Base-by-base conservation (phyloP, 2,797 vertebrate genomes). In the Sandelia bainsii region DNA sequence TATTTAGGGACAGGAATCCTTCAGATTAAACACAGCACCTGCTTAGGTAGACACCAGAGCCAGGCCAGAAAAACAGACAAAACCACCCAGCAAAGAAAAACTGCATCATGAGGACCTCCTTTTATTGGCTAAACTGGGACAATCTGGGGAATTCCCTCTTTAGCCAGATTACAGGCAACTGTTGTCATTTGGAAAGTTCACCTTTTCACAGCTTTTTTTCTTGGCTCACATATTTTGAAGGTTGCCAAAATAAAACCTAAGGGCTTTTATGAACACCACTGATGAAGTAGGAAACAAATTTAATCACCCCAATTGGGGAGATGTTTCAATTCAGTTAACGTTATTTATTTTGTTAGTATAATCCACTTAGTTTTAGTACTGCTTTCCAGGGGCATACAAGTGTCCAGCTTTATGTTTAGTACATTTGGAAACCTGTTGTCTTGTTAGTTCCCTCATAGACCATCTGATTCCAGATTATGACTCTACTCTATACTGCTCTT, bases 111-210 rank as follows among this genome's bases (percentile, higher is more conserved):
- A 20, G 17, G 48, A 5, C 23, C 37, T 59, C 37, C 27, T 49
- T 29, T 29, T 29, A 29, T 29, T 70, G 45, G 44, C n/a, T 71
- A 3, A 34, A 42, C 58, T 17, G 13, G 16, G 16, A 44, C 60
- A n/a, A 64, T 29, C 59, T 6, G 25, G 67, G 71, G 62, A 81
- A 60, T 71, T 77, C 62, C 75, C 78, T 77, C 14, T 68, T 79
- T 79, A 65, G 65, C 69, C 44, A 51, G 8, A 46, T 50, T 37
- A 39, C 20, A 64, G 45, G 27, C 14, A 59, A 56, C 8, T 45
- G 22, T 22, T 61, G 32, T 56, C 51, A 72, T 56, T 67, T 69
- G 11, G 48, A 80, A 63, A 62, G 13, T 52, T 54, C 19, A 29
- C 19, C 13, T 13, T 40, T 61, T 13, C 2, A 60, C n/a, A 8